Evolutionary conservation across 2,113 vertebrate genomes (phyloP).

Genomic region (Tyto alba): DNA sequence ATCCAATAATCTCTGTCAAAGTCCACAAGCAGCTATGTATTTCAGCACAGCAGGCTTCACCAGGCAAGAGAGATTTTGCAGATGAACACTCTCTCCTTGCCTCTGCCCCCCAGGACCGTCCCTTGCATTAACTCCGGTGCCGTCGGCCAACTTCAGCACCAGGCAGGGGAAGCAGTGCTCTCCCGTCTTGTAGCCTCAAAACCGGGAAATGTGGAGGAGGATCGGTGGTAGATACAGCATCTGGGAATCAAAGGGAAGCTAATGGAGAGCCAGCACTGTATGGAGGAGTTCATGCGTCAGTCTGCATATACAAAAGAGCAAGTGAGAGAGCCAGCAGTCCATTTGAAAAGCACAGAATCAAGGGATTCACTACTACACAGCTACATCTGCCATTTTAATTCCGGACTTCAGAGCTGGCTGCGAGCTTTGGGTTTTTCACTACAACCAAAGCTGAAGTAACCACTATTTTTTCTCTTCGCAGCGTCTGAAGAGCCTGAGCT

Average conservation of each 20-base stretch:
- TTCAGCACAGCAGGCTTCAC: not conserved
- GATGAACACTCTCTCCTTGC: not conserved
- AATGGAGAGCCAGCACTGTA: not conserved
- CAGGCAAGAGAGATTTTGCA: not conserved
- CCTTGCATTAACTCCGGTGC: not conserved
- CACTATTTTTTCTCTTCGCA: constrained; percentile 11
- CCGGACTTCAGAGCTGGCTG: constrained; percentile 8
- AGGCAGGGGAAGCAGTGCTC: not conserved
- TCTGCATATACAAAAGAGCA: not conserved
- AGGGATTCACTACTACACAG: not conserved
- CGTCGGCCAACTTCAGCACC: not conserved
- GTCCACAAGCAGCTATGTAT: not conserved
- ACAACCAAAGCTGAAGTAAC: constrained; percentile 60
- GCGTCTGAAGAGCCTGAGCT: constrained; percentile 58
- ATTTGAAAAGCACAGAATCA: not conserved
- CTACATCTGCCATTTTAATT: constrained; percentile 45
- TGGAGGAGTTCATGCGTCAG: not conserved
- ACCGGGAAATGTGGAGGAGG: constrained; percentile 5
- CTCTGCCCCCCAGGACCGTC: not conserved
- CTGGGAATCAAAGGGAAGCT: not conserved
- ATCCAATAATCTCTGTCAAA: not conserved
- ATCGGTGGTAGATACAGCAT: not conserved
- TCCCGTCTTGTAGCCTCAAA: not conserved
- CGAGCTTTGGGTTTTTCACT: constrained; percentile 32
- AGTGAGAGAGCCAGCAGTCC: not conserved